Percentiles rank a stretch among this genome's conserved stretches.
Conservation (phyloP, 2,797 vertebrate genomes). For the Malurus leucopterus region DNA sequence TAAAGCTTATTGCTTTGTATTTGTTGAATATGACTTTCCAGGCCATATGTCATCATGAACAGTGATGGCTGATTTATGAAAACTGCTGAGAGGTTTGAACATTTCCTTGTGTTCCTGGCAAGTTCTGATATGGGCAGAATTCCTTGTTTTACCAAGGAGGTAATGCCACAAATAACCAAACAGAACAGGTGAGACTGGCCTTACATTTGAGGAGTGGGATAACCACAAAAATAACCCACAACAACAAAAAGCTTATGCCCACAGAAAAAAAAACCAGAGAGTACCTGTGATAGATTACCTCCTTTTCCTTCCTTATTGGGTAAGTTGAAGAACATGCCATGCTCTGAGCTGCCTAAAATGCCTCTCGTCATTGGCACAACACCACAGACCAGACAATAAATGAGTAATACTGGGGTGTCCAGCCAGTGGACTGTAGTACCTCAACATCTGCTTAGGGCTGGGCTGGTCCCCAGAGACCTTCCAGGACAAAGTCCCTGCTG, state of each 20-base stretch:
- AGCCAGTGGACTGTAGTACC: background rate
- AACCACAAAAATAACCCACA: background rate
- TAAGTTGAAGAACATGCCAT: background rate
- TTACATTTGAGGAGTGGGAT: fast-evolving
- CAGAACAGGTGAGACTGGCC: background rate
- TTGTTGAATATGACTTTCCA: background rate
- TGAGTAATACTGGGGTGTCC: background rate
- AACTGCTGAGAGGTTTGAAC: background rate
- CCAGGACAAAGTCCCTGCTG: background rate
- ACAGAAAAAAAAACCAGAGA: background rate
- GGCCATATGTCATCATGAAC: background rate
- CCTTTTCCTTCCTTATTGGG: background rate
- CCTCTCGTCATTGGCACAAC: background rate
- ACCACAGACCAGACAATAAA: background rate
- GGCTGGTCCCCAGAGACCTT: background rate
- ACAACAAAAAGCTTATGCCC: background rate
- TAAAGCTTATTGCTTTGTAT: background rate
- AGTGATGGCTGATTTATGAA: background rate
- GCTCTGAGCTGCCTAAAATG: background rate
- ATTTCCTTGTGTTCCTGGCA: background rate
- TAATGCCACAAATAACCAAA: background rate
- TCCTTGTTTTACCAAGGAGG: background rate
- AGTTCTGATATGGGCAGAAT: background rate
- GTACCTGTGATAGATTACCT: background rate
- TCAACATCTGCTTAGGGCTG: background rate